Evolutionary conservation across 2,797 vertebrate species (phyloP), one percentile per base, ranked within the genome.

Genomic region (Propithecus deckenii): DNA sequence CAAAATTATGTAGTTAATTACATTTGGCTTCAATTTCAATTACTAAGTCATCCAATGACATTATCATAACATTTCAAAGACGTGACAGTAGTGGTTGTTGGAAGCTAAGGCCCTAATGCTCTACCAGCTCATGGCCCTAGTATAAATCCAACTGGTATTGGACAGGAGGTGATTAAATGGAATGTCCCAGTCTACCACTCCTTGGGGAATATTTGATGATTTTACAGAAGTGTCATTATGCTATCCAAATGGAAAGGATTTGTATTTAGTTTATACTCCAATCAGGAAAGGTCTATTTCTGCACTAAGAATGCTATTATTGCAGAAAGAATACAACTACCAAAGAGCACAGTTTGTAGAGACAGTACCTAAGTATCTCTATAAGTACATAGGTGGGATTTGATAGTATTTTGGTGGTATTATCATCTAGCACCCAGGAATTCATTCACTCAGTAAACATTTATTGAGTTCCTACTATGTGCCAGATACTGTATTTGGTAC

Each of bases 171-270:
- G 61, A 84, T 79, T 92, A 80, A 86, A 75, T 28, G 38, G 5
- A 89, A 69, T 43, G 32, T 48, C 43, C 81, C 71, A 18, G 67
- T 55, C 43, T 87, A 69, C 83, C 38, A 61, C 50, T 92, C 43
- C 61, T 71, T 32, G 20, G 23, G 71, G 89, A 41, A 78, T 28
- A 1, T 89, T 59, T 46, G 74, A 76, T 57, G 59, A 55, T 86
- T 22, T 89, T 72, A 78, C 74, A 91, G 46, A 76, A 75, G 43
- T 76, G 63, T 81, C 83, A 20, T 81, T 86, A 90, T 55, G 41
- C 32, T 89, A 89, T 92, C 63, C 92, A 95, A 94, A 75, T 50
- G 75, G 46, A 91, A 96, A 76, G 67, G 9, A 91, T 81, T 81
- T 94, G 32, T 81, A 72, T 52, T 94, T 63, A 46, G 30, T 86